These are phyloP conservation scores for Lepidostoma basale DNA, from an alignment of 1,140 invertebrate genomes.

Conservation along the genomic window DNA sequence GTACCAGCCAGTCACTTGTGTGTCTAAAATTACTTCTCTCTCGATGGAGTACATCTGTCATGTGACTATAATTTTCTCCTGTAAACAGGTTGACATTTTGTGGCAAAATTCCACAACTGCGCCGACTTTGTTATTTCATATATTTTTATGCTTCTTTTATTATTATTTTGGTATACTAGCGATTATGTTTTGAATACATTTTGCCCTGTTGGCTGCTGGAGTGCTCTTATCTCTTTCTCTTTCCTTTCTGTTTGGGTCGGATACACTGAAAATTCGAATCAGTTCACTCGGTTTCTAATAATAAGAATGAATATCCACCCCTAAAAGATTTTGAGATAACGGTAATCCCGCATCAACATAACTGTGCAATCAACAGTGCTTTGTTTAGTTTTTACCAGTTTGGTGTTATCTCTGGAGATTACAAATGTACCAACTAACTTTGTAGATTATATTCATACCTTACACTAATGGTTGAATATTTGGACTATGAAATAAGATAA, in stretches of 20 bases:
- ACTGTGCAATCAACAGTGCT: constrained; percentile 42
- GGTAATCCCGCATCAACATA: constrained; percentile 37
- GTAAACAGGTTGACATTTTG: too few relatives aligned
- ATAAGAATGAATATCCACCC: background rate
- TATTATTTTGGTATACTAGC: constrained; percentile 41
- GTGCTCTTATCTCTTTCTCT: constrained; percentile 31
- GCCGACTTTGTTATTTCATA: constrained; percentile 39
- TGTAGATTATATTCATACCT: too few relatives aligned
- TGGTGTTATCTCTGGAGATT: too few relatives aligned
- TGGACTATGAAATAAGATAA: too few relatives aligned
- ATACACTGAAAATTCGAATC: too few relatives aligned
- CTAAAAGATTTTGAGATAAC: constrained; percentile 4
- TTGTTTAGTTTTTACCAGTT: constrained; percentile 38
- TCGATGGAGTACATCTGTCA: too few relatives aligned
- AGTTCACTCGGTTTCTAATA: background rate
- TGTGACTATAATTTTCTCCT: too few relatives aligned
- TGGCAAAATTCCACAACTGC: constrained; percentile 44
- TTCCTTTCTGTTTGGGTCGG: constrained; percentile 1
- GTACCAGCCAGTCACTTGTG: too few relatives aligned
- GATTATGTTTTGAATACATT: constrained; percentile 40
- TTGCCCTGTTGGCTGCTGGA: constrained; percentile 46
- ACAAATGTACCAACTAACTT: too few relatives aligned
- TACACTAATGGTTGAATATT: too few relatives aligned
- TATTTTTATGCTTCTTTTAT: constrained; percentile 42
- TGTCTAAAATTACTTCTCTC: too few relatives aligned